Percentiles rank a stretch among this genome's conserved stretches.
phyloP scores from a whole-genome alignment of 1,140 invertebrate species.

The Cylas formicarius region DNA sequence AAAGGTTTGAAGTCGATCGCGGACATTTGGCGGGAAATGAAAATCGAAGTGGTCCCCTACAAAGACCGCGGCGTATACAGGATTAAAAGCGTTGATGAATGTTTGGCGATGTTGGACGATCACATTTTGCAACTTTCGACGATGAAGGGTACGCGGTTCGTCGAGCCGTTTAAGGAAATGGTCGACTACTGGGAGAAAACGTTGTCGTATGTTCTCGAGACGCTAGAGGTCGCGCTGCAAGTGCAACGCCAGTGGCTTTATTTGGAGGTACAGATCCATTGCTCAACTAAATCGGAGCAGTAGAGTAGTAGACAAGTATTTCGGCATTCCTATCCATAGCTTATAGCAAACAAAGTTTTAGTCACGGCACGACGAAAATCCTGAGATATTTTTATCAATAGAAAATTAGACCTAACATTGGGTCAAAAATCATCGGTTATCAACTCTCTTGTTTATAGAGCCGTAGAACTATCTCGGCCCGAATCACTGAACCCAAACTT shows the following conservation, averaged over 20 bases:
- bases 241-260: constrained; percentile 78
- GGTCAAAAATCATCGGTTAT: too few relatives aligned
- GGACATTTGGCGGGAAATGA: constrained; percentile 61
- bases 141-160: constrained; percentile 81
- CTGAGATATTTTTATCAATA: too few relatives aligned
- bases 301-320: too few relatives aligned
- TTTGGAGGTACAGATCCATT: constrained; percentile 53
- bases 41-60: constrained; percentile 62
- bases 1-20: constrained; percentile 63
- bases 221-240: constrained; percentile 64
- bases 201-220: constrained; percentile 69
- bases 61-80: constrained; percentile 56
- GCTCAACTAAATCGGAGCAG: too few relatives aligned
- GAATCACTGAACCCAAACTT: too few relatives aligned
- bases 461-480: too few relatives aligned
- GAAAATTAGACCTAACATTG: too few relatives aligned
- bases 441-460: too few relatives aligned
- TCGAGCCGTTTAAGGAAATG: constrained; percentile 71
- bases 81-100: constrained; percentile 62
- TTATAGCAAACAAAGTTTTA: too few relatives aligned
- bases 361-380: too few relatives aligned
- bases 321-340: too few relatives aligned
- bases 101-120: constrained; percentile 65
- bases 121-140: constrained; percentile 66
- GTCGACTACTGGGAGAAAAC: constrained; percentile 78